phyloP scores from a whole-genome alignment of 2,113 vertebrate genomes.

The Vireo altiloquus region DNA sequence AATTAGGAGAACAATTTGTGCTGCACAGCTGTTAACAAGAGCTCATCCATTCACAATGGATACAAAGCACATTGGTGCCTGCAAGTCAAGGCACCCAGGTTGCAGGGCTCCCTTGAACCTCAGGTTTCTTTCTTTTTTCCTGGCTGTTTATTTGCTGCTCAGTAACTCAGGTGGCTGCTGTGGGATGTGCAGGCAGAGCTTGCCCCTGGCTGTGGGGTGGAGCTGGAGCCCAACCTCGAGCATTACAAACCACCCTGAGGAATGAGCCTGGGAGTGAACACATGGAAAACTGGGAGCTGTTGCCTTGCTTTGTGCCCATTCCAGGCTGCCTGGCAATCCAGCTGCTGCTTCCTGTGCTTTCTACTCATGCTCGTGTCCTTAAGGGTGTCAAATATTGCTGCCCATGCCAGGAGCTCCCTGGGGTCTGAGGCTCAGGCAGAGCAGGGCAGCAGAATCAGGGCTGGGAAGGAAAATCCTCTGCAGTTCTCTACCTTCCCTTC shows the following conservation, averaged over 20 bases:
- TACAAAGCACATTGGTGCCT: not conserved
- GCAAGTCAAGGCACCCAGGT: not conserved
- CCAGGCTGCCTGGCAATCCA: not conserved
- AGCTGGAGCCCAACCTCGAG: not conserved
- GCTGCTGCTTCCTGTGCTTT: not conserved
- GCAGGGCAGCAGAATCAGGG: not conserved
- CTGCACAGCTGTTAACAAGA: not conserved
- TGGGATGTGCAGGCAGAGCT: not conserved
- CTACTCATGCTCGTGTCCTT: not conserved
- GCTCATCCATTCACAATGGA: not conserved
- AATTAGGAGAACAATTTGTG: not conserved
- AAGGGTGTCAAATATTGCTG: not conserved
- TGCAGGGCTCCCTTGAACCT: not conserved
- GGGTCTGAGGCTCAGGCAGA: not conserved
- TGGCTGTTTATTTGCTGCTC: not conserved
- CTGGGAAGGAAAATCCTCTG: not conserved
- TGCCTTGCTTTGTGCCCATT: not conserved
- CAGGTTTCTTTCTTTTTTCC: not conserved
- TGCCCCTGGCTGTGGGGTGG: not conserved
- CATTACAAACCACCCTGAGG: not conserved
- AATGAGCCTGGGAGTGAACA: not conserved
- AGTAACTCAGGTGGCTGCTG: not conserved
- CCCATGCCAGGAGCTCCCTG: rapidly evolving
- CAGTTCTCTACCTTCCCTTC: not conserved
- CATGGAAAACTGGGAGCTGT: not conserved